phyloP scores from a whole-genome alignment of 2,113 vertebrate species.

The Natator depressus region DNA sequence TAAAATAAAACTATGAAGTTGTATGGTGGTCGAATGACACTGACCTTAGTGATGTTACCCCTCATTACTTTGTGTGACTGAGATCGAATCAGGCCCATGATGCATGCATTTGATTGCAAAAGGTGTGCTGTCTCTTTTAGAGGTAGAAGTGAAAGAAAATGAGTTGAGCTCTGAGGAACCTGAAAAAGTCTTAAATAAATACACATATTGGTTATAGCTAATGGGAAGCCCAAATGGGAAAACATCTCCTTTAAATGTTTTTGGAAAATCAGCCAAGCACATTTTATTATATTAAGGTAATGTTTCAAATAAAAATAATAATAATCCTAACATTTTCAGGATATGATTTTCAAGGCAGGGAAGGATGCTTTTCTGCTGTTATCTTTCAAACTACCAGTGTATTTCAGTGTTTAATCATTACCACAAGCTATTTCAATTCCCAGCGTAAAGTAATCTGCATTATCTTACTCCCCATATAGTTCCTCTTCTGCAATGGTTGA shows the following conservation, averaged over 20 bases:
- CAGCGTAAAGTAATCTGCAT: slow-evolving; percentile 23
- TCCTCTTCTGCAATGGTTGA: not conserved
- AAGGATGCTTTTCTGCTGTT: slow-evolving; percentile 3
- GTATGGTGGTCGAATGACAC: accelerated
- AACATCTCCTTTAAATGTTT: not conserved
- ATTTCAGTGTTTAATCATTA: slow-evolving; percentile 49
- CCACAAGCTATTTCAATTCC: slow-evolving; percentile 29
- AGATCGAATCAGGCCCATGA: not conserved
- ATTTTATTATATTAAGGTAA: not conserved
- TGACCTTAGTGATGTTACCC: not conserved
- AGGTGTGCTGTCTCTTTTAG: not conserved
- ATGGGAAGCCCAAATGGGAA: not conserved
- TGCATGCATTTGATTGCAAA: not conserved
- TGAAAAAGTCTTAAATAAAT: not conserved
- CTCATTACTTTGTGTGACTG: not conserved
- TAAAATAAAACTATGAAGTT: not conserved
- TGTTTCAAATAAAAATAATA: not conserved
- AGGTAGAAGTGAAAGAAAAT: not conserved
- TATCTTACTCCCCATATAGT: not conserved
- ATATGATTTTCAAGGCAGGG: not conserved
- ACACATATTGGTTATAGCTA: not conserved
- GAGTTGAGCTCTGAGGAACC: not conserved
- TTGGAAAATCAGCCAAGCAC: not conserved
- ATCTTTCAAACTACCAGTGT: not conserved
- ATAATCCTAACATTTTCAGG: not conserved